Percentiles rank a stretch among this genome's conserved stretches.
Conservation (phyloP, 2,797 vertebrate species). For the Dryobates pubescens region DNA sequence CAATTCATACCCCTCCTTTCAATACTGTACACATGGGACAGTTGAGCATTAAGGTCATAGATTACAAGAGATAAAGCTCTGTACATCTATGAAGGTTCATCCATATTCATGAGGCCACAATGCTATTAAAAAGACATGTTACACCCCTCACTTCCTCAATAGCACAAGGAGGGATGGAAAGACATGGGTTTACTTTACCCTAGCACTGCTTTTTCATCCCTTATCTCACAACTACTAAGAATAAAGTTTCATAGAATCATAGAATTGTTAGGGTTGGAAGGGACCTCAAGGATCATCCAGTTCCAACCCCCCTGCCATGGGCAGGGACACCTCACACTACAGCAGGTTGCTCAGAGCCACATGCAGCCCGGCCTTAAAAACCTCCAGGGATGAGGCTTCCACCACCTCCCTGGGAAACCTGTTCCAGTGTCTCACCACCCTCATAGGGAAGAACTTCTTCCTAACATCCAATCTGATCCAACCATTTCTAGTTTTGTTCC, state of each 20-base stretch:
- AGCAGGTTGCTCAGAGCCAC: no score
- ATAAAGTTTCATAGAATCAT: not conserved
- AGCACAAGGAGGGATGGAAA: not conserved
- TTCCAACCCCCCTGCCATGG: no score
- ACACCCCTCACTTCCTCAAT: not conserved
- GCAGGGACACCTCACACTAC: no score
- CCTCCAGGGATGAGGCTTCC: no score
- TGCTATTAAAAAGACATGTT: not conserved
- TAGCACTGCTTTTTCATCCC: not conserved
- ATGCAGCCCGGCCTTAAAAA: no score
- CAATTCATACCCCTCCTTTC: not conserved
- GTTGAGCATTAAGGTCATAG: not conserved
- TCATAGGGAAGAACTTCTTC: no score
- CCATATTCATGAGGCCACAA: not conserved
- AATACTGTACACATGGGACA: not conserved
- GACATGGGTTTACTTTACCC: not conserved
- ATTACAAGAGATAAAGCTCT: not conserved
- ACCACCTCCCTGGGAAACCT: no score
- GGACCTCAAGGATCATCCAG: no score
- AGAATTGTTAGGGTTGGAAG: no score
- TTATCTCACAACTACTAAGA: not conserved
- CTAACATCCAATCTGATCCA: no score
- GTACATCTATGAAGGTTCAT: not conserved
- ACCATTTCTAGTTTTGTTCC: no score
- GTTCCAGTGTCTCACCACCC: no score